These are phyloP conservation scores for Arctopsyche grandis DNA, from an alignment of 1,140 invertebrate genomes.

Conservation along the genomic window DNA sequence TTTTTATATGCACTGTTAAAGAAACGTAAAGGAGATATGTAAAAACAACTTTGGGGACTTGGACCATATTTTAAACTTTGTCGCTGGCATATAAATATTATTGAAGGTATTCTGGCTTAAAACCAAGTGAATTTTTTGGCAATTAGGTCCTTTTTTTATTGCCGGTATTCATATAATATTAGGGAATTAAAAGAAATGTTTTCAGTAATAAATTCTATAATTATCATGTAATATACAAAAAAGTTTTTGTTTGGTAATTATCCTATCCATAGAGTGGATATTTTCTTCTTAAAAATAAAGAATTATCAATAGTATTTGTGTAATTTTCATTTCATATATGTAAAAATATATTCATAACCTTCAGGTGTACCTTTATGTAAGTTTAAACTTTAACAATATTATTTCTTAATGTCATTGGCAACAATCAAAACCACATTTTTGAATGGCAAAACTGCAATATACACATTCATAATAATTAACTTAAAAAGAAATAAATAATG, in stretches of 20 bases:
- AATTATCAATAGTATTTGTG: constrained; percentile 52
- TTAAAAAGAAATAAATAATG: constrained; percentile 16
- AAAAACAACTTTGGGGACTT: too few relatives aligned
- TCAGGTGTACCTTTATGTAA: constrained; percentile 44
- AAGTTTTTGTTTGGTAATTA: constrained; percentile 55
- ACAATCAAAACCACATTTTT: constrained; percentile 25
- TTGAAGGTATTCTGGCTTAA: too few relatives aligned
- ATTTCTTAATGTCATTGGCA: constrained; percentile 29
- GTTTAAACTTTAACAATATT: constrained; percentile 24
- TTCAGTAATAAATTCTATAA: constrained; percentile 56
- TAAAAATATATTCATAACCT: constrained; percentile 54
- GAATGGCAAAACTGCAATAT: constrained; percentile 17
- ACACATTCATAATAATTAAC: constrained; percentile 16
- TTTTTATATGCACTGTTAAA: too few relatives aligned
- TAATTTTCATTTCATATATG: constrained; percentile 49
- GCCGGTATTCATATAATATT: too few relatives aligned
- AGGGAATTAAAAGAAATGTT: too few relatives aligned
- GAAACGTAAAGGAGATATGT: too few relatives aligned
- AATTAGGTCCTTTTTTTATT: too few relatives aligned
- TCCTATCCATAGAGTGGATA: constrained; percentile 55
- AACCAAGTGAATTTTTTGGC: too few relatives aligned
- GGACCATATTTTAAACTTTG: too few relatives aligned
- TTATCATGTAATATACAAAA: constrained; percentile 55
- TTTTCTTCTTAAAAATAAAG: constrained; percentile 54
- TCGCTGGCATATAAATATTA: too few relatives aligned